These are phyloP conservation scores for Paratilapia polleni DNA, from an alignment of 2,113 vertebrate genomes.

Conservation along the genomic window DNA sequence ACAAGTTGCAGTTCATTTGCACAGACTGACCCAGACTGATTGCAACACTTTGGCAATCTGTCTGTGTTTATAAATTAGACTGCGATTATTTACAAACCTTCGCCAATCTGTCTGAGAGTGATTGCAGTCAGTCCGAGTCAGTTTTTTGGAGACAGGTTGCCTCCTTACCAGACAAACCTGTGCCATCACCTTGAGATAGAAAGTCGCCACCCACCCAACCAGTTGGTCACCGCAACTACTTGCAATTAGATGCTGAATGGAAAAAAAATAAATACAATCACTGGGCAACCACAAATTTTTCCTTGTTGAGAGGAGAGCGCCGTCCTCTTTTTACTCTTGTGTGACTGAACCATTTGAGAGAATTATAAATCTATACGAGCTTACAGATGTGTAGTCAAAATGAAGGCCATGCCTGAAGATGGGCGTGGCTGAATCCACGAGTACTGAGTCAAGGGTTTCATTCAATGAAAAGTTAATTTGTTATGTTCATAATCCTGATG, in stretches of 20 bases:
- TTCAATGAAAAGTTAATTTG: background rate
- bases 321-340: background rate
- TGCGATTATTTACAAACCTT: background rate
- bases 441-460: background rate
- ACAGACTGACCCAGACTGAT: no score
- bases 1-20: background rate
- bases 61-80: no score
- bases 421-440: background rate
- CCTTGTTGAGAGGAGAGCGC: background rate
- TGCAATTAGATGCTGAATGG: no score
- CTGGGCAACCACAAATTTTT: background rate
- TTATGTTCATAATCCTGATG: background rate
- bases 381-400: background rate
- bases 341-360: background rate
- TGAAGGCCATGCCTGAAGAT: background rate
- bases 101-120: background rate
- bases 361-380: background rate
- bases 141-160: background rate
- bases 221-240: background rate
- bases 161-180: slow-evolving; percentile 3
- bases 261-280: background rate
- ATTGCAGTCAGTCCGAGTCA: background rate
- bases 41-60: no score
- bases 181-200: background rate
- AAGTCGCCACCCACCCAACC: no score